Percentiles rank a stretch among this genome's conserved stretches.
Conservation (phyloP, 1,140 invertebrate species). For the Megalonaias nervosa region DNA sequence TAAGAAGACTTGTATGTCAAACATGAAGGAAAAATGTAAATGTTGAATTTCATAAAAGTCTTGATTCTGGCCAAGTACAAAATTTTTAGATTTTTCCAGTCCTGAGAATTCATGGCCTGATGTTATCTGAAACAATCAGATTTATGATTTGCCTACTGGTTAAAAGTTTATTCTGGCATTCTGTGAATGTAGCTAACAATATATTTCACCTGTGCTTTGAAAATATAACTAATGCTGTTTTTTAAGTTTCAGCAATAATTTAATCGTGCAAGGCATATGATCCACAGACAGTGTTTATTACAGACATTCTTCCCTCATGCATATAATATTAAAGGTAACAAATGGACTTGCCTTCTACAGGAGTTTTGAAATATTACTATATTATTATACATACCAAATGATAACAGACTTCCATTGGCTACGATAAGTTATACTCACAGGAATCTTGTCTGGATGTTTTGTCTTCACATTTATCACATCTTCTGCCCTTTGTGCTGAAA, state of each 20-base stretch:
- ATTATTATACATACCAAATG: not conserved
- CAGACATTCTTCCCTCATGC: not conserved
- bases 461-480: constrained; percentile 76
- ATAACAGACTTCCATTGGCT: too few species aligned
- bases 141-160: too few species aligned
- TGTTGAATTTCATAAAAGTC: too few species aligned
- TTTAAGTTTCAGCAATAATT: not conserved
- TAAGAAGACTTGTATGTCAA: too few species aligned
- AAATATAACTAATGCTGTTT: not conserved
- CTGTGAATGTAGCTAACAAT: too few species aligned
- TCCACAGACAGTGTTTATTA: not conserved
- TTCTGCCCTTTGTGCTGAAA: constrained; percentile 74
- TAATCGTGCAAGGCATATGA: not conserved
- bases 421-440: constrained; percentile 52
- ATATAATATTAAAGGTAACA: not conserved
- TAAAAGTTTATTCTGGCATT: too few species aligned
- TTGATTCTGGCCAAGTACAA: too few species aligned
- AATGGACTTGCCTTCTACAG: not conserved
- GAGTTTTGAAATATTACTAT: not conserved
- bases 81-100: too few species aligned
- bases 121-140: too few species aligned
- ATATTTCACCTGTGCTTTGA: too few species aligned
- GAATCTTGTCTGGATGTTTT: constrained; percentile 77
- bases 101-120: too few species aligned
- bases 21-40: too few species aligned